Percentiles rank a stretch among this genome's conserved stretches.
Evolutionary conservation across 2,888 invertebrate genomes (phyloP).

Genomic region (Lagria hirta): DNA sequence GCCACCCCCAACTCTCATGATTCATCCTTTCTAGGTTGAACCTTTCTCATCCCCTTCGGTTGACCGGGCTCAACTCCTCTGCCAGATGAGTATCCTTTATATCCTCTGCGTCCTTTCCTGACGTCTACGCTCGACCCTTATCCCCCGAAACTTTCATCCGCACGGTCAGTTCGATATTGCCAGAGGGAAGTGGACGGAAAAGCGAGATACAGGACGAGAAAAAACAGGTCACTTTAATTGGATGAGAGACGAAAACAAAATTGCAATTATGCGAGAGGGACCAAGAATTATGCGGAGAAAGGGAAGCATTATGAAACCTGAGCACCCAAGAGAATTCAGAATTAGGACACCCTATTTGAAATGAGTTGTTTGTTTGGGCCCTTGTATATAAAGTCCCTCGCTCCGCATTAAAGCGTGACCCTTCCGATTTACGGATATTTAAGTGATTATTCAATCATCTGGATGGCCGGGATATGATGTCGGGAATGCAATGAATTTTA

Average conservation of each 20-base stretch:
- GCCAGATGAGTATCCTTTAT: slow-evolving; percentile 34
- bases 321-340: slow-evolving; percentile 13
- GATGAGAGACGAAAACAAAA: slow-evolving; percentile 22
- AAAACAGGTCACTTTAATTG: slow-evolving; percentile 19
- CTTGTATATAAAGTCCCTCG: slow-evolving; percentile 14
- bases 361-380: slow-evolving; percentile 21
- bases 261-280: slow-evolving; percentile 11
- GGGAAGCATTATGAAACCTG: slow-evolving; percentile 13
- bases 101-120: slow-evolving; percentile 29
- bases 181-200: slow-evolving; percentile 3
- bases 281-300: slow-evolving; percentile 9
- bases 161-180: slow-evolving; percentile 24
- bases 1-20: slow-evolving; percentile 50
- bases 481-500: slow-evolving; percentile 25
- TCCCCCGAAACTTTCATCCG: slow-evolving; percentile 28
- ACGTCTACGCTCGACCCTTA: slow-evolving; percentile 25
- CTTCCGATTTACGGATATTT: slow-evolving; percentile 30
- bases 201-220: slow-evolving; percentile 5
- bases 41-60: slow-evolving; percentile 47
- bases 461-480: slow-evolving; percentile 25
- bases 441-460: slow-evolving; percentile 31
- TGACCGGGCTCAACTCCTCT: slow-evolving; percentile 34
- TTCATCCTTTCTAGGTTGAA: slow-evolving; percentile 51
- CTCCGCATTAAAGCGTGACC: slow-evolving; percentile 17
- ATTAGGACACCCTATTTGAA: slow-evolving; percentile 17